Evolutionary conservation across 1,140 invertebrate species (phyloP), one percentile per base, ranked within the genome.

Genomic region (Diprion similis): DNA sequence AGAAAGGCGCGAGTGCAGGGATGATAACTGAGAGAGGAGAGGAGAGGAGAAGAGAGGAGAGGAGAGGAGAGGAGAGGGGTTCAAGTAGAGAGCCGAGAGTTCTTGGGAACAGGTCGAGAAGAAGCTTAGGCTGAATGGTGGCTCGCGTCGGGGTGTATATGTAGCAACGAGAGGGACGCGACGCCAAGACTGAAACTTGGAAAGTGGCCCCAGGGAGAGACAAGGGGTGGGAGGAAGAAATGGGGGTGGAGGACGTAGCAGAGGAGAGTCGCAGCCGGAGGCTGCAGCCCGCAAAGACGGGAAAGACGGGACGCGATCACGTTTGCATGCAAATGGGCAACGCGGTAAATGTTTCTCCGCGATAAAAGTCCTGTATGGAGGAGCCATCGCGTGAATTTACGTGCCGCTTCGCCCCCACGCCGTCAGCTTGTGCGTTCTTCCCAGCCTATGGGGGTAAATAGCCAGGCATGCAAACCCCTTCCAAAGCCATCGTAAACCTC

Each of bases 291-390:
- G 69, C 18, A 73, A 71, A 68, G 74, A 72, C 59, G 18, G 75
- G 73, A 71, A 78, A 77, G 75, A 78, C 76, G 79, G 74, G 77
- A 77, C 71, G 45, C 72, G 76, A 81, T 82, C 82, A 78, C 78
- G 80, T 82, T 83, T 81, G 74, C 79, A 82, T 83, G 81, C 81
- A 83, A 83, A 83, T 83, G 75, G 19, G 67, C 47, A 18, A n/a
- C 71, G 74, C 76, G 81, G 80, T 82, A 83, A 83, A 83, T 81
- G 82, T 82, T 82, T 83, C 82, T 80, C 68, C 77, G 75, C 79
- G 79, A 83, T 82, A 82, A 83, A 82, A 82, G 79, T 83, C 79
- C 77, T 80, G 81, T 80, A 80, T 73, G 48, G 73, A 67, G 76
- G 75, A 78, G 73, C 68, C 75, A 78, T 80, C 73, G 76, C 75